Conservation (phyloP, 2,888 invertebrate species). For the Pocota personata region DNA sequence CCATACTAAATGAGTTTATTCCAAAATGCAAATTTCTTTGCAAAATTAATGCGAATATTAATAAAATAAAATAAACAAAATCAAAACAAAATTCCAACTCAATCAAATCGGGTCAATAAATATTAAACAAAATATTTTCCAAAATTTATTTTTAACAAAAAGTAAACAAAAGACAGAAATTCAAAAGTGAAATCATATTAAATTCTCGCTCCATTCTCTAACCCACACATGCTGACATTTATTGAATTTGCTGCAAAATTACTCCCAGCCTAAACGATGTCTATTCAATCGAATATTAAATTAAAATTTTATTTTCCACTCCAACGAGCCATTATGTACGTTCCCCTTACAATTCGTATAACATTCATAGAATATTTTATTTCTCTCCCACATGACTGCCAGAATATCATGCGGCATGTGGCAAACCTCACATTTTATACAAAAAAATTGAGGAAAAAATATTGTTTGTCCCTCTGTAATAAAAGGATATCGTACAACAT, state of each 20-base stretch:
- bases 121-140: not conserved
- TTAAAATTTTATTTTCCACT: conserved; percentile 61
- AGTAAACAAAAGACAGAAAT: not conserved
- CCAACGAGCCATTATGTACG: conserved; percentile 43
- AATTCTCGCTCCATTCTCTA: not conserved
- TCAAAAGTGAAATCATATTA: not conserved
- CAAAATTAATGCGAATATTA: too few species aligned
- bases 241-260: conserved; percentile 24
- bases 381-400: not conserved
- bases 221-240: not conserved
- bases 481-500: not conserved
- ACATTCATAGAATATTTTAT: conserved; percentile 40
- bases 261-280: conserved; percentile 13
- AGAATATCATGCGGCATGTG: conserved; percentile 15
- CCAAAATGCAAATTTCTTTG: too few species aligned
- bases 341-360: conserved; percentile 12
- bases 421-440: conserved; percentile 25
- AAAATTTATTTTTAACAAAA: not conserved
- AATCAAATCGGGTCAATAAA: not conserved
- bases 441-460: not conserved
- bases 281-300: conserved; percentile 56
- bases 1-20: too few species aligned
- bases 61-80: too few species aligned
- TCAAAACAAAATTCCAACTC: not conserved
- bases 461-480: not conserved